Conservation (phyloP, 2,797 vertebrate species). For the Ptychobarbus kaznakovi region DNA sequence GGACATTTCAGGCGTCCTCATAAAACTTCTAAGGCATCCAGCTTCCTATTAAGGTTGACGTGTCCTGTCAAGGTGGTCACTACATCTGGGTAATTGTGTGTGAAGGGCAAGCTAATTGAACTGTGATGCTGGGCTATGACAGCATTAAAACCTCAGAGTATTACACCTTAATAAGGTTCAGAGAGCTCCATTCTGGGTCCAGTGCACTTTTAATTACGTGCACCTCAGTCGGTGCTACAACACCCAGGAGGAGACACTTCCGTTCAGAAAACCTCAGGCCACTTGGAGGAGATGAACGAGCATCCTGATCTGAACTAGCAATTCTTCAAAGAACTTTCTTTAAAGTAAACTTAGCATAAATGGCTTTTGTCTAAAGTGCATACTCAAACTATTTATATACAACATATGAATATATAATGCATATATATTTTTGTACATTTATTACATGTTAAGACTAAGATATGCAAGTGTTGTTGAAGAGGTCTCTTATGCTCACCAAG, state of each 20-base stretch:
- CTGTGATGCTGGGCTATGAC: slow-evolving; percentile 44
- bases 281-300: slow-evolving; percentile 6
- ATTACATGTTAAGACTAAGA: neutral
- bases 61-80: slow-evolving; percentile 44
- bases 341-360: neutral
- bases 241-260: slow-evolving; percentile 34
- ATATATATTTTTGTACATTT: neutral
- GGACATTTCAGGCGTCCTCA: slow-evolving; percentile 13
- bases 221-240: slow-evolving; percentile 63
- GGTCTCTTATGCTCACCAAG: neutral
- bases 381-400: neutral
- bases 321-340: neutral
- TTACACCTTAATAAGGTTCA: slow-evolving; percentile 72
- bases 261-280: slow-evolving; percentile 27
- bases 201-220: slow-evolving; percentile 76
- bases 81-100: slow-evolving; percentile 49
- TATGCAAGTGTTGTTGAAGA: neutral
- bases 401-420: neutral
- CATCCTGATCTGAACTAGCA: neutral
- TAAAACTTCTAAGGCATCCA: slow-evolving; percentile 10
- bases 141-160: slow-evolving; percentile 45
- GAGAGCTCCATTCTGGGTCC: slow-evolving; percentile 65
- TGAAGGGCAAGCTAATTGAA: slow-evolving; percentile 55
- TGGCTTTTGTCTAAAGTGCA: neutral
- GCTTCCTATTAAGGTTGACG: slow-evolving; percentile 47